phyloP scores from a whole-genome alignment of 2,888 invertebrate genomes.

The Epinotia nisella region DNA sequence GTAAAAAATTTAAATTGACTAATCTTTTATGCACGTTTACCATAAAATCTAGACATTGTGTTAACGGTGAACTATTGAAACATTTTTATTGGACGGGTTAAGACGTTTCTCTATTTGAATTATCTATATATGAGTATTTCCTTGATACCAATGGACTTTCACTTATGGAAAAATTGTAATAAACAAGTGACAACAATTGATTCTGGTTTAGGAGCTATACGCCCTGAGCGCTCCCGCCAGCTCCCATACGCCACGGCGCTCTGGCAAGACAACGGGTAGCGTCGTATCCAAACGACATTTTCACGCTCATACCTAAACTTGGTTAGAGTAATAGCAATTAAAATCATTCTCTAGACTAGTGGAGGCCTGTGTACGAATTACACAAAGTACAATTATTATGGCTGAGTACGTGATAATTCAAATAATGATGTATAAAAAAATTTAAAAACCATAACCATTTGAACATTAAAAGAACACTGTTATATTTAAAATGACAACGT shows the following conservation, averaged over 20 bases:
- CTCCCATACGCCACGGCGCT: not conserved
- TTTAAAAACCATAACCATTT: not conserved
- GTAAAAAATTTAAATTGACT: too few species aligned
- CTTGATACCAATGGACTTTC: not conserved
- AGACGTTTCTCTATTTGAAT: too few species aligned
- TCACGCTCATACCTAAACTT: not conserved
- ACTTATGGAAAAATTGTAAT: not conserved
- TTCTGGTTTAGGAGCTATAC: not conserved
- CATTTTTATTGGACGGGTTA: too few species aligned
- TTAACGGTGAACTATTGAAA: not conserved
- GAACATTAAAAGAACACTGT: slow-evolving; percentile 3
- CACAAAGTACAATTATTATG: not conserved
- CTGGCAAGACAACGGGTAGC: not conserved
- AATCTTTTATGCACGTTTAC: too few species aligned
- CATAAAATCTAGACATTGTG: not conserved
- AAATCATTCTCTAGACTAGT: too few species aligned
- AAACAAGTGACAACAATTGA: not conserved
- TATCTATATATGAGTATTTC: not conserved
- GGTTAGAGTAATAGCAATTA: too few species aligned
- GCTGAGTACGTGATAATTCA: too few species aligned
- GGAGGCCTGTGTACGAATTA: not conserved
- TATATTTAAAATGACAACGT: not conserved
- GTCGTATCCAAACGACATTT: not conserved
- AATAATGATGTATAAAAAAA: not conserved
- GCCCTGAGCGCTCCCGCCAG: not conserved